A percentile compares a stretch with the other conserved stretches of the same genome.
Conservation (phyloP, 2,797 vertebrate genomes). For the Acanthurus lineatus region DNA sequence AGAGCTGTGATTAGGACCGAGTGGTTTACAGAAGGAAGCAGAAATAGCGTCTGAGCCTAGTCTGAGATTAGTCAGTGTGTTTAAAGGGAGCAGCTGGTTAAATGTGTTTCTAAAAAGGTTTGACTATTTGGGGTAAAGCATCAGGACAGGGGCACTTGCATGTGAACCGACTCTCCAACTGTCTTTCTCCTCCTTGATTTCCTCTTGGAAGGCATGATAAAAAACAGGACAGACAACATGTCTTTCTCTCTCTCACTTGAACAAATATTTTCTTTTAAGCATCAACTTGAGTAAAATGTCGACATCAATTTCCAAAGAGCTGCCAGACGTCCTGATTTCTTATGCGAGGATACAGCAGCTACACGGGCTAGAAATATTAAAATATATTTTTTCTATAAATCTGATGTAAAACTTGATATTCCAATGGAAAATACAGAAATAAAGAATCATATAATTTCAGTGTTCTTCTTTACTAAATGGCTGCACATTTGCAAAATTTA, state of each 20-base stretch:
- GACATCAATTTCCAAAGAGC: constrained; percentile 81
- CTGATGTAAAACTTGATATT: not conserved
- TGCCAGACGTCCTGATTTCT: constrained; percentile 46
- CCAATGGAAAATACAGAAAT: not conserved
- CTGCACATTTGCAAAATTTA: not conserved
- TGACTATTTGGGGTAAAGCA: constrained; percentile 70
- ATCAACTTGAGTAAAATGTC: constrained; percentile 51
- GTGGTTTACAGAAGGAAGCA: constrained; percentile 8
- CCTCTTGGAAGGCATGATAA: constrained; percentile 30
- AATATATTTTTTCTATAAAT: constrained; percentile 8
- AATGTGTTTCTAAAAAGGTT: constrained; percentile 33
- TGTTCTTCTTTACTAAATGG: not conserved
- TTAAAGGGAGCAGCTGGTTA: constrained; percentile 76
- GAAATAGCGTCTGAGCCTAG: constrained; percentile 72
- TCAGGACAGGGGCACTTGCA: constrained; percentile 79
- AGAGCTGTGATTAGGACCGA: constrained; percentile 47
- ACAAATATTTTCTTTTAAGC: constrained; percentile 40
- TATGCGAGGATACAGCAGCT: constrained; percentile 33
- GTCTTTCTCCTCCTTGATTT: constrained; percentile 59
- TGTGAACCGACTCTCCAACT: constrained; percentile 53
- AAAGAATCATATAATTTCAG: not conserved
- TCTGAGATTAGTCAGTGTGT: constrained; percentile 86
- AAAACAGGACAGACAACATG: constrained; percentile 42
- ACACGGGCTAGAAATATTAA: not conserved
- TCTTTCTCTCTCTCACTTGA: constrained; percentile 50